These are phyloP conservation scores for Ciconia stormi DNA, from an alignment of 2,113 vertebrate species.

Conservation along the genomic window DNA sequence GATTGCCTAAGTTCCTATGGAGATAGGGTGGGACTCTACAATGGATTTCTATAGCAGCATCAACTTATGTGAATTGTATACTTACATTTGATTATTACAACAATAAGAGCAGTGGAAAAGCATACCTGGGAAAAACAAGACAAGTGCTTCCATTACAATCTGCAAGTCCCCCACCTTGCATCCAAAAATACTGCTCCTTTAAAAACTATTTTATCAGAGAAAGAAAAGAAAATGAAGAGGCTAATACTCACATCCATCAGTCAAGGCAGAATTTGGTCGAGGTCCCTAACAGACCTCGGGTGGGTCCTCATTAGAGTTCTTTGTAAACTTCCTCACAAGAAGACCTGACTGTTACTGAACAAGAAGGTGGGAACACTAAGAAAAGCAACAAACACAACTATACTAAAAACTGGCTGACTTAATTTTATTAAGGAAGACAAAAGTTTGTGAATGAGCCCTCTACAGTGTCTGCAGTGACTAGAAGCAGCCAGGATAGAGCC, in stretches of 20 bases:
- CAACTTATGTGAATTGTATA: too few relatives aligned
- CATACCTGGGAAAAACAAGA: background rate
- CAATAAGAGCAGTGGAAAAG: background rate
- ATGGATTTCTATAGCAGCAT: too few relatives aligned
- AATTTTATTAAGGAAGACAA: background rate
- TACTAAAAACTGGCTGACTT: background rate
- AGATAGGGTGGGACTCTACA: too few relatives aligned
- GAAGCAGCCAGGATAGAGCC: background rate
- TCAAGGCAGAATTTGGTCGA: background rate
- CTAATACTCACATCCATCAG: background rate
- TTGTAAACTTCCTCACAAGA: background rate
- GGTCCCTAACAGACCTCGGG: background rate
- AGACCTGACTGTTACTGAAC: background rate
- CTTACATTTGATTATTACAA: too few relatives aligned
- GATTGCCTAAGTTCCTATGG: too few relatives aligned
- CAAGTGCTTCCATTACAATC: background rate
- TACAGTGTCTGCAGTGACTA: background rate
- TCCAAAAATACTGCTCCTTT: background rate
- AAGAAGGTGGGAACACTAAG: background rate
- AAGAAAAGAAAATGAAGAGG: background rate
- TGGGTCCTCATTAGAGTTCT: background rate
- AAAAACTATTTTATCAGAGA: background rate
- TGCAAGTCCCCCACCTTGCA: background rate
- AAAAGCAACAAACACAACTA: background rate
- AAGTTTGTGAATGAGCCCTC: background rate